These are phyloP conservation scores for Scaptomyza caliginosa DNA, from an alignment of 2,888 invertebrate species.

Conservation along the genomic window DNA sequence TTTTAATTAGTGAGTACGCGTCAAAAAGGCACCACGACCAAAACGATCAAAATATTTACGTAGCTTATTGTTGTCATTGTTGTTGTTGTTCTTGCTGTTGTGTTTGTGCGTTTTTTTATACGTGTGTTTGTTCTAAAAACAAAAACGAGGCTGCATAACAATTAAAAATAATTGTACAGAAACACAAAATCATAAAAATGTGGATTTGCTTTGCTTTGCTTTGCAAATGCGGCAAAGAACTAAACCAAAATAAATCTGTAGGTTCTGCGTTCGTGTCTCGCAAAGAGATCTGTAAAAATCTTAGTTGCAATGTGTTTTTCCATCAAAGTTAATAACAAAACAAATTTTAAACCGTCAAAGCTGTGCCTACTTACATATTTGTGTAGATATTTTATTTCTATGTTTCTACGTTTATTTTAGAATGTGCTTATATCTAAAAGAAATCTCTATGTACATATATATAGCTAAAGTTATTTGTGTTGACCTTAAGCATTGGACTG, in stretches of 20 bases:
- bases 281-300: conserved; percentile 41
- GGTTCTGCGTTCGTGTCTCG: conserved; percentile 20
- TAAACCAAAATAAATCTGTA: conserved; percentile 39
- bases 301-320: conserved; percentile 43
- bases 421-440: conserved; percentile 39
- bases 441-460: conserved; percentile 20
- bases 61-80: conserved; percentile 27
- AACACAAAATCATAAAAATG: conserved; percentile 42
- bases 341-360: conserved; percentile 36
- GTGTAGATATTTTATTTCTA: conserved; percentile 16
- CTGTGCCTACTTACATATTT: conserved; percentile 34
- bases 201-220: conserved; percentile 43
- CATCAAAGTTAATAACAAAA: conserved; percentile 51
- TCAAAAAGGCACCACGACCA: conserved; percentile 27
- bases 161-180: conserved; percentile 56
- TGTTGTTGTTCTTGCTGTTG: conserved; percentile 8
- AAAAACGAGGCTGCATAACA: conserved; percentile 59
- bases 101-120: not conserved
- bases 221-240: conserved; percentile 39
- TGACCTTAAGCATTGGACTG: conserved; percentile 44
- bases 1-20: conserved; percentile 74
- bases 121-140: conserved; percentile 44
- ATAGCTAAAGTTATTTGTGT: conserved; percentile 55
- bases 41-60: conserved; percentile 42
- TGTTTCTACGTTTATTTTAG: conserved; percentile 31